Percentiles rank a stretch among this genome's conserved stretches.
Evolutionary conservation across 2,888 invertebrate species (phyloP).

Genomic region (Oligia latruncula): DNA sequence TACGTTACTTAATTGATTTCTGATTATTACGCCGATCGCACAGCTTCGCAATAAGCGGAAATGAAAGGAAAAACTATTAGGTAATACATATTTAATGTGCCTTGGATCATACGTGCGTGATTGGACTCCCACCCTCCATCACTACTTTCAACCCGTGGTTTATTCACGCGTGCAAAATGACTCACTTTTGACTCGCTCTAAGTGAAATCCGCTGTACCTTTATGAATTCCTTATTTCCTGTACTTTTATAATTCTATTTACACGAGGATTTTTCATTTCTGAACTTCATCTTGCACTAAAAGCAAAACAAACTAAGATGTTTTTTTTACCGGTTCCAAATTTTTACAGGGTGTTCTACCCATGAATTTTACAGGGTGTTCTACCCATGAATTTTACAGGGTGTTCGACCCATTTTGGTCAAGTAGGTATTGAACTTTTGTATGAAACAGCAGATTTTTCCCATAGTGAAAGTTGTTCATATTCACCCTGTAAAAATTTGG

Average conservation of each 20-base stretch:
- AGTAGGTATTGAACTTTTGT: no score
- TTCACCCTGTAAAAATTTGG: no score
- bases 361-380: no score
- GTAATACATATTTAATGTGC: slow-evolving; percentile 9
- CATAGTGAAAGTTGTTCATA: no score
- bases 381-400: no score
- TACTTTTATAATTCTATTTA: slow-evolving; percentile 38
- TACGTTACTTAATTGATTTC: slow-evolving; percentile 36
- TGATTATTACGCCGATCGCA: slow-evolving; percentile 33
- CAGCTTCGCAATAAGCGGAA: slow-evolving; percentile 24
- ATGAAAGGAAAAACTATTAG: slow-evolving; percentile 21
- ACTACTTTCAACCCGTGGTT: slow-evolving; percentile 33
- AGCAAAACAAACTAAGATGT: slow-evolving; percentile 4
- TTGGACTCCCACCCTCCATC: not conserved
- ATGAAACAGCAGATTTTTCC: no score
- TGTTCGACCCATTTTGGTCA: no score
- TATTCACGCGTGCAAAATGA: slow-evolving; percentile 40
- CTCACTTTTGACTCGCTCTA: slow-evolving; percentile 45
- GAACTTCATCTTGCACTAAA: slow-evolving; percentile 6
- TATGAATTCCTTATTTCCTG: slow-evolving; percentile 45
- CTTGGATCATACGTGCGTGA: not conserved
- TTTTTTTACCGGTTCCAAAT: no score
- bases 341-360: no score
- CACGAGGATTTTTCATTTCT: slow-evolving; percentile 5
- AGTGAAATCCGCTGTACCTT: slow-evolving; percentile 52